Evolutionary conservation across 2,888 invertebrate species (phyloP).

Genomic region (Drosophila lutescens): DNA sequence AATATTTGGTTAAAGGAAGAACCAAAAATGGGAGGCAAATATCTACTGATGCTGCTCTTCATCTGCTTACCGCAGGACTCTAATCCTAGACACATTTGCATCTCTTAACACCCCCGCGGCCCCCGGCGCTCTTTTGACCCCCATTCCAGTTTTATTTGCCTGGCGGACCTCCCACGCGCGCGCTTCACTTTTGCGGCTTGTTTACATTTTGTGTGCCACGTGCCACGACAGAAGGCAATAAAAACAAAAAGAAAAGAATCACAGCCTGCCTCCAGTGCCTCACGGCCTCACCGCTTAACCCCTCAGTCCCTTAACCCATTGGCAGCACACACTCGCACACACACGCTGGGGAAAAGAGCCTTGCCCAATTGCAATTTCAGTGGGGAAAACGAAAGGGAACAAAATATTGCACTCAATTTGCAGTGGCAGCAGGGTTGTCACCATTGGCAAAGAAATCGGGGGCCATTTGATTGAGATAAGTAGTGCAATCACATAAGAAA

Average conservation of each 20-base stretch:
- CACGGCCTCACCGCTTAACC: conserved; percentile 1
- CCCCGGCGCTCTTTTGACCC: background rate
- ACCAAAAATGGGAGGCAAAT: background rate
- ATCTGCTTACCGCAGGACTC: conserved; percentile 14
- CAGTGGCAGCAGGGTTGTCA: conserved; percentile 20
- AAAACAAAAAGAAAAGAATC: conserved; percentile 50
- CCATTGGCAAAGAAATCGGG: no score
- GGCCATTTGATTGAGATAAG: no score
- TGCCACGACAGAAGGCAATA: conserved; percentile 60
- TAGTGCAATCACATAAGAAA: no score
- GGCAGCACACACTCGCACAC: background rate
- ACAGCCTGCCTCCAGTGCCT: conserved; percentile 24
- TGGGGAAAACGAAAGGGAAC: conserved; percentile 4
- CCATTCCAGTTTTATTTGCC: conserved; percentile 6
- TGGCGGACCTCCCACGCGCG: conserved; percentile 34
- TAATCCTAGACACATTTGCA: conserved; percentile 43
- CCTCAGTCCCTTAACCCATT: conserved; percentile 5
- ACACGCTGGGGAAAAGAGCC: background rate
- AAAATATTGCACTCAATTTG: conserved; percentile 32
- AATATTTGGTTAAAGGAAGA: background rate
- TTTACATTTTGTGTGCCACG: conserved; percentile 71
- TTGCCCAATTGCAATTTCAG: conserved; percentile 38
- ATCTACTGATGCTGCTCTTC: conserved; percentile 1
- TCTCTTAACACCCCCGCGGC: conserved; percentile 19
- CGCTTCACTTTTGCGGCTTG: conserved; percentile 59